Evolutionary conservation across 1,140 invertebrate species (phyloP), one percentile per base, ranked within the genome.

Genomic region (Drosophila ironensis): DNA sequence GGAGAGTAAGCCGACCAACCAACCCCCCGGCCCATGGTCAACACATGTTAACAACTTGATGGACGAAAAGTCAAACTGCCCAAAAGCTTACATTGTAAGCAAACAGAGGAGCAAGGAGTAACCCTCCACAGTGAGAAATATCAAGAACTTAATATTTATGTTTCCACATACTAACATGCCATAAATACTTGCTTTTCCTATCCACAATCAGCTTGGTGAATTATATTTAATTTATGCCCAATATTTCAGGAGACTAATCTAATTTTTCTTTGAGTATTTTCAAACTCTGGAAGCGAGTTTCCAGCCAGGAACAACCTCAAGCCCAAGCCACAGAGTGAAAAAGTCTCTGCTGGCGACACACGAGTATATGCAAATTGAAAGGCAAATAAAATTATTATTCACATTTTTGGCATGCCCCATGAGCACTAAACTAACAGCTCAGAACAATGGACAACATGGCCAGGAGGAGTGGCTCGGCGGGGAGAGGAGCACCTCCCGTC

Each of bases 11-110:
- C 11, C 14, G 30, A 12, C 12, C 30, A 12, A 60, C 46, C 46
- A 38, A n/a, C 25, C 28, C 37, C 56, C 61, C 20, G 20, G 2
- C 24, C 50, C 47, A 38, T 52, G 53, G 52, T 71, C 60, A 86
- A 86, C 80, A 86, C 80, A 84, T 84, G 80, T 84, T 86, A 86
- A 80, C 80, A 84, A 84, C 70, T 80, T 86, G 80, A 84, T 84
- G 80, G 70, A 68, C 73, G 69, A 84, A 84, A 84, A 84, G 78
- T 77, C 78, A 84, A 84, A 74, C 75, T 73, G 76, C 76, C 80
- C 80, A 81, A 71, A 75, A 82, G 76, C 76, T 73, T 69, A 81
- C 76, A 81, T 75, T 81, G 76, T 81, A 75, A 75, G 76, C 60
- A 81, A 81, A 81, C 76, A 75, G 46, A 37, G 22, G 25, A 24